Conservation (phyloP, 2,888 invertebrate species). For the Platynereis dumerilii region DNA sequence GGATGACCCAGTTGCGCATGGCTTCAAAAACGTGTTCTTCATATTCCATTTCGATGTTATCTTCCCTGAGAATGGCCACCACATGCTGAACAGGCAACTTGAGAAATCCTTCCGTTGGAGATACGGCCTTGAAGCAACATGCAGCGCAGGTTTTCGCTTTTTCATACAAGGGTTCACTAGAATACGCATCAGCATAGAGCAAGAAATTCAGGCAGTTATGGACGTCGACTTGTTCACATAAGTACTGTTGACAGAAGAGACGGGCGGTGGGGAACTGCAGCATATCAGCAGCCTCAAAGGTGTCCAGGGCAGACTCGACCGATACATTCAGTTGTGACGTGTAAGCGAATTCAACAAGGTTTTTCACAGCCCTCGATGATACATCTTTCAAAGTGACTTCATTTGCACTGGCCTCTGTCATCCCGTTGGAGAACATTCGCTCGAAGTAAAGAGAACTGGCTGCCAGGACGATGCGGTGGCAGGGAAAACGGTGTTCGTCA, state of each 20-base stretch:
- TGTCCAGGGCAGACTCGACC: conserved; percentile 58
- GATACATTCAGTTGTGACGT: conserved; percentile 59
- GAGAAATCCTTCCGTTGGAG: conserved; percentile 54
- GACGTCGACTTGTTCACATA: conserved; percentile 51
- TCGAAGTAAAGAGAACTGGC: conserved; percentile 62
- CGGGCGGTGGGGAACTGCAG: conserved; percentile 61
- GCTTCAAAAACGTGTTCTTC: conserved; percentile 60
- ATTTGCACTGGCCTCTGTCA: conserved; percentile 55
- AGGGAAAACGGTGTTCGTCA: conserved; percentile 45
- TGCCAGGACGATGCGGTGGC: conserved; percentile 61
- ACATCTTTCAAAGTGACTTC: conserved; percentile 56
- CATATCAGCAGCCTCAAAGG: conserved; percentile 59
- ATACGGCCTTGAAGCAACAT: conserved; percentile 36
- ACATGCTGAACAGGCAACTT: conserved; percentile 52
- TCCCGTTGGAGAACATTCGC: conserved; percentile 61
- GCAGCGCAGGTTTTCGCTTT: conserved; percentile 24
- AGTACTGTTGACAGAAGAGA: conserved; percentile 52
- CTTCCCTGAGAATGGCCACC: conserved; percentile 51
- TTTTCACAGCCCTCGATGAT: conserved; percentile 58
- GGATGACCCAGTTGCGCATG: conserved; percentile 56
- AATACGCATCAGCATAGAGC: conserved; percentile 39
- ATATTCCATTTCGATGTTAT: conserved; percentile 57
- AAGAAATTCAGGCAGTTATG: conserved; percentile 39
- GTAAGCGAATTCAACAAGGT: conserved; percentile 60
- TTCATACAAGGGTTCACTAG: conserved; percentile 32